phyloP scores from a whole-genome alignment of 2,113 vertebrate genomes.

The Proterorhinus semilunaris region DNA sequence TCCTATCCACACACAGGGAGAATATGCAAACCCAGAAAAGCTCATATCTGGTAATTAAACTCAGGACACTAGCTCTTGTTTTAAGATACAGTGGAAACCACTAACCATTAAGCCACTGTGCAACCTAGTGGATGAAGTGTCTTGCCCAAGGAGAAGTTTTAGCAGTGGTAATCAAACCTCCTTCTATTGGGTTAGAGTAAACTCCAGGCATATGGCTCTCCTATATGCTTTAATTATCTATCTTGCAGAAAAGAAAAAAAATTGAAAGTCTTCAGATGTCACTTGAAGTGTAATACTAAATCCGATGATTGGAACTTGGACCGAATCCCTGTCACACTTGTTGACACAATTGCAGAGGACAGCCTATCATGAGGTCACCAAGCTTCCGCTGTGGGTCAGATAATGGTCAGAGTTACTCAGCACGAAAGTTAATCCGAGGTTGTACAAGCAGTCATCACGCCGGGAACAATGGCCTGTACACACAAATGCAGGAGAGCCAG shows the following conservation, averaged over 20 bases:
- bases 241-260: background rate
- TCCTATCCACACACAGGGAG: too few species aligned
- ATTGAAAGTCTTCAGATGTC: background rate
- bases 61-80: too few species aligned
- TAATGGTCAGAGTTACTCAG: conserved; percentile 53
- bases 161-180: too few species aligned
- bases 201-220: too few species aligned
- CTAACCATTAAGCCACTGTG: too few species aligned
- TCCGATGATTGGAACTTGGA: background rate
- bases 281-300: background rate
- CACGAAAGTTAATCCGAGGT: conserved; percentile 56
- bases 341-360: background rate
- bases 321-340: background rate
- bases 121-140: too few species aligned
- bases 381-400: conserved; percentile 29
- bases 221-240: too few species aligned
- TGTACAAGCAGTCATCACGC: conserved; percentile 43
- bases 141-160: too few species aligned
- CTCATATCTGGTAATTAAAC: too few species aligned
- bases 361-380: conserved; percentile 31
- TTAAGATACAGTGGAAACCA: too few species aligned
- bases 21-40: too few species aligned
- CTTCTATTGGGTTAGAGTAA: too few species aligned
- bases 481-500: conserved; percentile 7
- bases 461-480: conserved; percentile 41